Conservation (phyloP, 2,797 vertebrate genomes). For the Neosilurus mollespiculum region DNA sequence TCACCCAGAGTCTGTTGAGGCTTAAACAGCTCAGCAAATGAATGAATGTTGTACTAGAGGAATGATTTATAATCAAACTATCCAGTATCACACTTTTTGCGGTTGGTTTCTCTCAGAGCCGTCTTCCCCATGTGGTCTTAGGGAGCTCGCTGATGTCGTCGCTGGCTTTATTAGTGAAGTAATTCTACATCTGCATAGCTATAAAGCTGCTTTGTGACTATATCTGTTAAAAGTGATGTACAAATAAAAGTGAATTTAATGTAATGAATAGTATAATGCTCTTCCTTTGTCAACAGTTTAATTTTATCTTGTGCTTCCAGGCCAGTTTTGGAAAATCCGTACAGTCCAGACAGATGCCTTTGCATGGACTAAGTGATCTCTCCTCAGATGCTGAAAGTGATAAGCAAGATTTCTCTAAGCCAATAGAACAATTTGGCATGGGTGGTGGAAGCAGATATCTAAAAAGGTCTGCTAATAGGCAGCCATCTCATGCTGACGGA, state of each 20-base stretch:
- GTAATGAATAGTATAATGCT: neutral
- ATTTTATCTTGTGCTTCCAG: conserved; percentile 53
- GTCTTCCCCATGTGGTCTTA: neutral
- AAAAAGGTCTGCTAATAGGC: conserved; percentile 64
- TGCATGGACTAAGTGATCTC: conserved; percentile 59
- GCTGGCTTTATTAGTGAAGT: neutral
- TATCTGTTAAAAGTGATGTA: neutral
- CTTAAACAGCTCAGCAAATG: neutral
- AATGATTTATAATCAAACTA: neutral
- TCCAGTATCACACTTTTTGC: neutral
- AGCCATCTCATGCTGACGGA: conserved; percentile 41
- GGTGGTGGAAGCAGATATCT: conserved; percentile 71
- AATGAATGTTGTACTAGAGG: neutral
- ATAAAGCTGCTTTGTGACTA: neutral
- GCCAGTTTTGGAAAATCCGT: conserved; percentile 47
- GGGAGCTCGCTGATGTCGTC: neutral
- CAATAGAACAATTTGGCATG: conserved; percentile 47
- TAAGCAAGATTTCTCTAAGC: conserved; percentile 1
- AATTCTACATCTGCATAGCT: neutral
- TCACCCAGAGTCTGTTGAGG: too few species aligned
- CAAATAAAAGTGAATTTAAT: neutral
- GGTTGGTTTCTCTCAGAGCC: neutral
- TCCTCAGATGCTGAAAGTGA: conserved; percentile 50
- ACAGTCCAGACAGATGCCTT: conserved; percentile 21
- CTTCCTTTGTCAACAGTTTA: neutral